phyloP scores from a whole-genome alignment of 2,888 invertebrate species.

The Euphydryas editha region DNA sequence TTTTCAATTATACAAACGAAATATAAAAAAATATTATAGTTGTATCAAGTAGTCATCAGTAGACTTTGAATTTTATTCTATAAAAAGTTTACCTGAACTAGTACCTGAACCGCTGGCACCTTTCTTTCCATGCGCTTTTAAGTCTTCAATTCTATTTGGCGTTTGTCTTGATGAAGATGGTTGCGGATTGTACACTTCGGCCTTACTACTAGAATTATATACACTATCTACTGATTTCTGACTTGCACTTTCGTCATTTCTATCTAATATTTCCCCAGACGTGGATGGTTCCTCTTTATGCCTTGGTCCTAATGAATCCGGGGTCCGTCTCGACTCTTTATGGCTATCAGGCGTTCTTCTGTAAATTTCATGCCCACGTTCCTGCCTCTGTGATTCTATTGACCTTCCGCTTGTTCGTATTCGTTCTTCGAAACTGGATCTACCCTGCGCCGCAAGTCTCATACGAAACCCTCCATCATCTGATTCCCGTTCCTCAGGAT shows the following conservation, averaged over 20 bases:
- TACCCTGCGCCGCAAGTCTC: constrained; percentile 68
- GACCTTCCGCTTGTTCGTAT: constrained; percentile 76
- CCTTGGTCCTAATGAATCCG: constrained; percentile 66
- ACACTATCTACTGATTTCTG: constrained; percentile 83
- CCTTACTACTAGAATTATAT: constrained; percentile 81
- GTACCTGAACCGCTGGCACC: constrained; percentile 83
- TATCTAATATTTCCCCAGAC: constrained; percentile 56
- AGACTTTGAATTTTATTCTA: background rate
- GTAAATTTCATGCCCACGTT: constrained; percentile 62
- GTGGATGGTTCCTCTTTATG: constrained; percentile 64
- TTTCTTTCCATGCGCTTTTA: constrained; percentile 74
- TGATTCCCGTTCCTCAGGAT: constrained; percentile 83
- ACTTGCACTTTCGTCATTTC: constrained; percentile 73
- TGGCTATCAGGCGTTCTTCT: constrained; percentile 71
- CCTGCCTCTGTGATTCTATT: constrained; percentile 60
- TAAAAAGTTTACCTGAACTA: constrained; percentile 77
- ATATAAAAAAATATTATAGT: too few relatives aligned
- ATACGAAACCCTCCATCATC: constrained; percentile 85
- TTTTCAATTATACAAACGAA: too few relatives aligned
- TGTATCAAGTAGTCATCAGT: too few relatives aligned
- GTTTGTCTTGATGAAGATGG: constrained; percentile 78
- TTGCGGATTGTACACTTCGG: constrained; percentile 70
- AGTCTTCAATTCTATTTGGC: constrained; percentile 77
- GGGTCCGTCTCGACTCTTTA: constrained; percentile 61
- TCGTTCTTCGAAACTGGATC: constrained; percentile 73